phyloP scores from a whole-genome alignment of 2,113 vertebrate species.

The Lophotis ruficrista region DNA sequence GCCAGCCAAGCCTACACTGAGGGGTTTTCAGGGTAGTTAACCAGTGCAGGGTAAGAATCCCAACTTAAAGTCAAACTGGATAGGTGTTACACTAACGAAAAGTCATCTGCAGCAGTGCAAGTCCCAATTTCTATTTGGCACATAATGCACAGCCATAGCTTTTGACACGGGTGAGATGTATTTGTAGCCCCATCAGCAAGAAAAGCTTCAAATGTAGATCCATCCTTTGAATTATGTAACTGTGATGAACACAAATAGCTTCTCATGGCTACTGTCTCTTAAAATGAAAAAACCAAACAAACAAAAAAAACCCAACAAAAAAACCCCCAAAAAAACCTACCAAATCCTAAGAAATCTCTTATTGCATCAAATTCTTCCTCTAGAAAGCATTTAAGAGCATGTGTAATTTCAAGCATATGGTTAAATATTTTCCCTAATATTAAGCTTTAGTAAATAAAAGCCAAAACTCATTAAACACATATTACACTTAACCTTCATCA shows the following conservation, averaged over 20 bases:
- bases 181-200: neutral
- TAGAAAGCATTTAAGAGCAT: constrained; percentile 1
- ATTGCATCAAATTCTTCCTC: neutral
- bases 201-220: neutral
- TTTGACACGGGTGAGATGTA: neutral
- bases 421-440: constrained; percentile 23
- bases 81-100: neutral
- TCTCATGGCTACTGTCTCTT: neutral
- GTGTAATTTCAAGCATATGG: constrained; percentile 40
- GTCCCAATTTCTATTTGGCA: neutral
- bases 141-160: neutral
- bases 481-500: constrained; percentile 41
- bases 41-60: neutral
- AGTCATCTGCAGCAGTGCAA: neutral
- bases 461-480: constrained; percentile 47
- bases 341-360: neutral
- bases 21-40: neutral
- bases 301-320: neutral
- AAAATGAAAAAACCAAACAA: neutral
- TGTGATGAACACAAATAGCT: neutral
- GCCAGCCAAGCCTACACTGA: neutral
- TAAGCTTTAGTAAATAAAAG: constrained; percentile 46
- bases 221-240: neutral
- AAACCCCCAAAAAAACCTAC: neutral
- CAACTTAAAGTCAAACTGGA: neutral